These are phyloP conservation scores for Podarcis muralis DNA, from an alignment of 2,113 vertebrate species.

Conservation along the genomic window DNA sequence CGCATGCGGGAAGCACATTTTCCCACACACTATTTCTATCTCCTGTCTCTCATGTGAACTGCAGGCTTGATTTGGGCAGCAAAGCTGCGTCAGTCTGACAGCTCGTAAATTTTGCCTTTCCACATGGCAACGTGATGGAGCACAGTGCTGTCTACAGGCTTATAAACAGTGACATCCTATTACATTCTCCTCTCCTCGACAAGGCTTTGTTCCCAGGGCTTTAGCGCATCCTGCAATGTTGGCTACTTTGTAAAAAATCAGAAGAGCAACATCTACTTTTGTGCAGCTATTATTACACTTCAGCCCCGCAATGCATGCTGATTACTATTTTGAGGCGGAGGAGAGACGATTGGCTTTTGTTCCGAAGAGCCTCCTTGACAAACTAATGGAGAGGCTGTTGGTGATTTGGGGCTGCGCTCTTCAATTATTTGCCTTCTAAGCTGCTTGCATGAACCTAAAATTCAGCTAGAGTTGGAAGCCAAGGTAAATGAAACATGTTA, in stretches of 20 bases:
- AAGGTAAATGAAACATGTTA: conserved; percentile 55
- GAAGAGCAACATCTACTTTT: neutral
- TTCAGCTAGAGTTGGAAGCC: conserved; percentile 34
- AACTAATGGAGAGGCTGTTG: conserved; percentile 48
- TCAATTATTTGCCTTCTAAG: conserved; percentile 53
- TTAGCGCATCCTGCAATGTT: conserved; percentile 25
- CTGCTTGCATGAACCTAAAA: conserved; percentile 39
- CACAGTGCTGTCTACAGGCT: conserved; percentile 17
- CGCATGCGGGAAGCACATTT: neutral
- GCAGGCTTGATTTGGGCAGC: neutral
- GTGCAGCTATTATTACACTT: conserved; percentile 2
- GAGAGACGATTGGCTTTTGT: conserved; percentile 31
- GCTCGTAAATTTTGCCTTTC: conserved; percentile 33
- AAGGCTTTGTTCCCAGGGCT: conserved; percentile 3
- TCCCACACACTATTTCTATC: neutral
- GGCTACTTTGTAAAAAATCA: conserved; percentile 25
- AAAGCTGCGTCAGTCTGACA: conserved; percentile 13
- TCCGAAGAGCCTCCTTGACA: conserved; percentile 40
- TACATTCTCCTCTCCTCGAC: conserved; percentile 14
- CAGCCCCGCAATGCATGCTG: neutral
- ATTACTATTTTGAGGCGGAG: conserved; percentile 27
- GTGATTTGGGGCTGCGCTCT: conserved; percentile 34
- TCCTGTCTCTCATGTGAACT: neutral
- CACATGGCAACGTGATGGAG: neutral
- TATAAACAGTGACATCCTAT: conserved; percentile 8